Evolutionary conservation across 2,113 vertebrate species (phyloP), one percentile per base, ranked within the genome.

Genomic region (Phyllostomus hastatus): DNA sequence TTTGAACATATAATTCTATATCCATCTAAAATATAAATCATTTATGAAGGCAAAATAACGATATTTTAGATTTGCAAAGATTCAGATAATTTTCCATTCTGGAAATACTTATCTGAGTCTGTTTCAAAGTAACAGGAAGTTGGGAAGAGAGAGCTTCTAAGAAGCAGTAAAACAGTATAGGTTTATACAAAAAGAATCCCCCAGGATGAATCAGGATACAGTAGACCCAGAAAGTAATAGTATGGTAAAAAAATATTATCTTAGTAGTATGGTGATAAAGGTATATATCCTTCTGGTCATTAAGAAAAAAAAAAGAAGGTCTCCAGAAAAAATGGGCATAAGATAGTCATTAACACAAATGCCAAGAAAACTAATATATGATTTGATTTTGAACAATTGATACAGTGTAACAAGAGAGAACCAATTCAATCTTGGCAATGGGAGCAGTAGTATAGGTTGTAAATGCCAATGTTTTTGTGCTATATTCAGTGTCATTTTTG

Each of bases 1-100:
- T 87, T 95, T 86, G 24, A 70, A 64, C 15, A n/a, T 69, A 84
- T n/a, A 85, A 89, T 80, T 92, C 38, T 92, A n/a, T 84, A 90
- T 33, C 59, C 3, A 90, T 33, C 64, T 86, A 95, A 76, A 89
- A 83, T 84, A 59, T n/a, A 26, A 75, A 76, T 82, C 26, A 70
- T 73, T 72, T 93, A 64, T 72, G 43, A 85, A 85, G 72, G 19
- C 12, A 90, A 90, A 79, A 79, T 69, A 64, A 59, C 70, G 52
- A 79, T 73, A 78, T 35, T 81, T 78, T 90, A 94, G 15, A n/a
- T 64, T 10, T 54, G 31, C 3, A 28, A 70, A 70, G 26, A 78
- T 57, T 95, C 38, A 59, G 19, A 72, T 92, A 79, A 79, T 85
- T 84, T 93, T 94, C 4, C 11, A 67, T 69, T 48, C 41, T 70